Evolutionary conservation across 2,888 invertebrate genomes (phyloP), one percentile per base, ranked within the genome.

Genomic region (Chloromyia formosa): DNA sequence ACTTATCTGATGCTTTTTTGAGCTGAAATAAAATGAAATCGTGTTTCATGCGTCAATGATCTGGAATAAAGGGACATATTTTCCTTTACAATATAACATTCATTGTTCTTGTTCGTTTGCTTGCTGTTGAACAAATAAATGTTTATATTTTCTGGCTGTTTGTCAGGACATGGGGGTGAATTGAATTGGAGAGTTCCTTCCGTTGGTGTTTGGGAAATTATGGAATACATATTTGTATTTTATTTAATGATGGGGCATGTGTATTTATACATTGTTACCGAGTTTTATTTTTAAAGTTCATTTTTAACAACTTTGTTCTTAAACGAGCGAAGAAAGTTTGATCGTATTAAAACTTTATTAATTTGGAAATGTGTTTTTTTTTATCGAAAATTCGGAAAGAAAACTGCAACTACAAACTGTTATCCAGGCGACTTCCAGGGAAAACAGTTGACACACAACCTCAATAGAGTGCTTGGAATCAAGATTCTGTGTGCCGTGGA

Each of bases 31-130:
- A 40, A 18, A 9, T 40, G 62, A 53, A 35, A 69, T 71, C 71
- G 58, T 71, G 35, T 69, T 71, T 71, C 10, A 71, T 58, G 71
- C n/a, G 42, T 42, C 71, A 71, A 12, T 71, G 71, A 23, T 56
- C 58, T 71, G 71, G 58, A 71, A 71, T 71, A 58, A 16, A 22
- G 49, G 53, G 22, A 49, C 3, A 27, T 68, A 4, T 68, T 35
- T 68, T 49, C 66, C 23, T 64, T 18, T 10, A 18, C 16, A 49
- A 49, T 49, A 49, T 3, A 49, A n/a, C 49, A 49, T 49, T 49
- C 14, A 12, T 49, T 23, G 20, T 49, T 23, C 27, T 56, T 54
- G 49, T 27, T 27, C 74, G 10, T 58, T 58, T 18, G 12, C 16
- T 53, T 16, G 53, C 9, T 53, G 53, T 53, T 53, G 53, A 53